Evolutionary conservation across 2,113 vertebrate species (phyloP).

Genomic region (Alethe diademata): DNA sequence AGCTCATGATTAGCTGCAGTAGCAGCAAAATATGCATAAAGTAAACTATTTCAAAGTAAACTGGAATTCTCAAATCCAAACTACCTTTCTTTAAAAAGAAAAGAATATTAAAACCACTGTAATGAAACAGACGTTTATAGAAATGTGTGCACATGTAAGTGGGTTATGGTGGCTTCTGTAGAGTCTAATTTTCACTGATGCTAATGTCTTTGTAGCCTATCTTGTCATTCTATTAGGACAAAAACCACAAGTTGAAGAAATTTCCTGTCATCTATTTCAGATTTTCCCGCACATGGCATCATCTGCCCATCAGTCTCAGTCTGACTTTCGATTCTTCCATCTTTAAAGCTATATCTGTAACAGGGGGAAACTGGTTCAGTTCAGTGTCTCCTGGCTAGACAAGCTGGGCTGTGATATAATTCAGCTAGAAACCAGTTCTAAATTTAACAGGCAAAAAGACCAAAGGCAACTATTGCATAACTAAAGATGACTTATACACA

Average conservation of each 20-base stretch:
- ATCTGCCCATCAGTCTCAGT: neutral
- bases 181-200: neutral
- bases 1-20: neutral
- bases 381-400: neutral
- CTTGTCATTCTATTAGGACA: neutral
- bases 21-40: neutral
- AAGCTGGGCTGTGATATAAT: neutral
- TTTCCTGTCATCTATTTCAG: neutral
- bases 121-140: neutral
- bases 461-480: neutral
- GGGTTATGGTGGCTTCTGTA: neutral
- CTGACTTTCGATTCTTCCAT: neutral
- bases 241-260: neutral
- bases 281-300: neutral
- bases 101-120: neutral
- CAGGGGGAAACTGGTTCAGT: neutral
- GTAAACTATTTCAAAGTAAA: neutral
- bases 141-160: neutral
- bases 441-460: neutral
- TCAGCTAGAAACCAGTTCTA: neutral
- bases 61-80: neutral
- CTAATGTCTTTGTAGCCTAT: neutral
- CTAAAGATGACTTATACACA: neutral
- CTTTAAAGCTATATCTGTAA: neutral
- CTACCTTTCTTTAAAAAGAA: neutral